Conservation (phyloP, 2,113 vertebrate genomes). For the Rhodinocichla rosea region DNA sequence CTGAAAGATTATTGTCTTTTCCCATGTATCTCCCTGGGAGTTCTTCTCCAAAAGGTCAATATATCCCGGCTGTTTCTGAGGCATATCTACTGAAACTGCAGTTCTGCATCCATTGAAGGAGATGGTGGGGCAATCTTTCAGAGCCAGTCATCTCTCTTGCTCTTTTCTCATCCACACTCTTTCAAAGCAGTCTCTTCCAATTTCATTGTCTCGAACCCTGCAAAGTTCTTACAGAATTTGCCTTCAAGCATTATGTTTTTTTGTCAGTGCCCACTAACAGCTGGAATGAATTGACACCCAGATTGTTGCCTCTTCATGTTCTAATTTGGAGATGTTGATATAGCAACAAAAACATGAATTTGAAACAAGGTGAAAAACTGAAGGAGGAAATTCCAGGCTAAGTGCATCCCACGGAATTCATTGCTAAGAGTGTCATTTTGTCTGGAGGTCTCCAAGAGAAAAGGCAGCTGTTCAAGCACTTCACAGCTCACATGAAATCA, state of each 20-base stretch:
- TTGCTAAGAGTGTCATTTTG: slow-evolving; percentile 30
- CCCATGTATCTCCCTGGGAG: not conserved
- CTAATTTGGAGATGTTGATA: slow-evolving; percentile 3
- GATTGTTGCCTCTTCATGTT: not conserved
- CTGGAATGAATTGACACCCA: slow-evolving; percentile 6
- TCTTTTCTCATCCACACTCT: not conserved
- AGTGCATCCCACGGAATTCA: slow-evolving; percentile 19
- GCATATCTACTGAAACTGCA: not conserved
- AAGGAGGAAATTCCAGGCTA: slow-evolving; percentile 23
- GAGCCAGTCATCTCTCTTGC: not conserved
- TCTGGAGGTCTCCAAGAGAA: slow-evolving; percentile 47
- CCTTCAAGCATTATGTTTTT: not conserved
- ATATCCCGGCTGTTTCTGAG: not conserved
- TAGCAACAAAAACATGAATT: slow-evolving; percentile 9
- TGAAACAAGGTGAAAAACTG: not conserved
- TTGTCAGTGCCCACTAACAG: not conserved
- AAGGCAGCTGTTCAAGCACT: slow-evolving; percentile 30
- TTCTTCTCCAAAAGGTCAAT: not conserved
- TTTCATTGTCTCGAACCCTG: not conserved
- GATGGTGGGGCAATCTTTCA: not conserved
- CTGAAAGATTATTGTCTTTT: not conserved
- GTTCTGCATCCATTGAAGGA: not conserved
- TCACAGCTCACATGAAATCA: not conserved
- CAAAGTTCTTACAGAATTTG: not conserved
- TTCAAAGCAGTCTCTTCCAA: not conserved